Conservation (phyloP, 2,113 vertebrate species). For the Elaphurus davidianus region DNA sequence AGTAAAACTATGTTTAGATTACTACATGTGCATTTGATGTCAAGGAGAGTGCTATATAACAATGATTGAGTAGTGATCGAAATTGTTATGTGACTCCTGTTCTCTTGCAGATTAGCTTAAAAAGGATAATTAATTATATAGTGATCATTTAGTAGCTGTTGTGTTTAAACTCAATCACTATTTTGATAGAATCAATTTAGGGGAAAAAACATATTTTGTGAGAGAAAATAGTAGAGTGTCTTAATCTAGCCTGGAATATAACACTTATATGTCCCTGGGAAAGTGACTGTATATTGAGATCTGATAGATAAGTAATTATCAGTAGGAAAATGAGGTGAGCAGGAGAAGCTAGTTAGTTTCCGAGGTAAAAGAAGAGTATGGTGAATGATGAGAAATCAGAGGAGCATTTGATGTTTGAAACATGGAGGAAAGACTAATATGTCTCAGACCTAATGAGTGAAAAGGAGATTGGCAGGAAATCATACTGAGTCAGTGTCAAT, state of each 20-base stretch:
- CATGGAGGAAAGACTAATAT: not conserved
- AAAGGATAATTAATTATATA: not conserved
- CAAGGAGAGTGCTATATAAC: not conserved
- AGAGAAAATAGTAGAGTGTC: not conserved
- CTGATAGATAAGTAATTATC: not conserved
- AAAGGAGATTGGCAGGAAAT: not conserved
- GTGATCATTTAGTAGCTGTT: not conserved
- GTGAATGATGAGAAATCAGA: not conserved
- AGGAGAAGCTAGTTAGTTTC: not conserved
- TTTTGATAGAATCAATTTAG: not conserved
- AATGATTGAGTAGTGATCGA: not conserved
- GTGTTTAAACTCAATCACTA: not conserved
- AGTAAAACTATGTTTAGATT: not conserved
- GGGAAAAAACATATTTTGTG: not conserved
- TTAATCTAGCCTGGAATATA: not conserved
- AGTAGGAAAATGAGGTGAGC: not conserved
- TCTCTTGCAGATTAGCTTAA: not conserved
- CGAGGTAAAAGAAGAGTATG: not conserved
- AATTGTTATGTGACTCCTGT: not conserved
- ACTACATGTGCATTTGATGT: not conserved
- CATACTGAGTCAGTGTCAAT: not conserved
- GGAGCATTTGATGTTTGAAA: not conserved
- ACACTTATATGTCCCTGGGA: not conserved
- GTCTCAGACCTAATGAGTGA: not conserved
- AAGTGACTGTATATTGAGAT: not conserved